Conservation (phyloP, 2,113 vertebrate genomes). For the Macheiramphus alcinus region DNA sequence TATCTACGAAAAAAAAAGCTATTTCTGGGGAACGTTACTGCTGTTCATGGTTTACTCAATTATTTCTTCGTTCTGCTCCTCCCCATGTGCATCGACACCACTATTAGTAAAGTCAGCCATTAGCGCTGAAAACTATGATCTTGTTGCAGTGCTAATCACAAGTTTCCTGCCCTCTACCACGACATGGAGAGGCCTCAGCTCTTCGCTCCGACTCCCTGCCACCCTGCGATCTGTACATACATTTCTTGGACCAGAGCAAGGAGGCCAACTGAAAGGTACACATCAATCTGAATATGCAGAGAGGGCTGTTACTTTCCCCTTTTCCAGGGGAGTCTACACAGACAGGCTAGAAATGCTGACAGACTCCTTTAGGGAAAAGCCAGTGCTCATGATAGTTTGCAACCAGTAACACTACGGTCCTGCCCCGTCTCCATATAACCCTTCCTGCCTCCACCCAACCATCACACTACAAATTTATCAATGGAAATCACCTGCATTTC, state of each 20-base stretch:
- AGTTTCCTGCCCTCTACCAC: neutral
- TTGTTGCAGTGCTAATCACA: neutral
- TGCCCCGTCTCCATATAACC: neutral
- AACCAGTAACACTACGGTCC: accelerated
- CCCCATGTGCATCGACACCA: neutral
- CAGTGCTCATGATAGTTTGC: accelerated
- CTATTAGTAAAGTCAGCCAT: neutral
- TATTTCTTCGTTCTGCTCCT: neutral
- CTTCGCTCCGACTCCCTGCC: neutral
- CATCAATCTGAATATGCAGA: neutral
- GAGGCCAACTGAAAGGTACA: neutral
- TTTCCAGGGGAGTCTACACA: neutral
- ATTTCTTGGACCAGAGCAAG: neutral
- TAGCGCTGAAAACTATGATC: neutral
- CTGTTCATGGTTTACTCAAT: neutral
- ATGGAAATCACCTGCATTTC: neutral
- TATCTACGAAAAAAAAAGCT: neutral
- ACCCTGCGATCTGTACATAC: accelerated
- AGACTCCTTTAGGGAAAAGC: neutral
- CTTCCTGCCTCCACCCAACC: neutral
- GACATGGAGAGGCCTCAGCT: neutral
- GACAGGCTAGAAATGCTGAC: neutral
- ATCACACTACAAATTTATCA: neutral
- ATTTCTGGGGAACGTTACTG: neutral
- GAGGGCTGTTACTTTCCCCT: neutral